These are phyloP conservation scores for Paradoxurus hermaphroditus DNA, from an alignment of 2,113 vertebrate genomes.

Conservation along the genomic window DNA sequence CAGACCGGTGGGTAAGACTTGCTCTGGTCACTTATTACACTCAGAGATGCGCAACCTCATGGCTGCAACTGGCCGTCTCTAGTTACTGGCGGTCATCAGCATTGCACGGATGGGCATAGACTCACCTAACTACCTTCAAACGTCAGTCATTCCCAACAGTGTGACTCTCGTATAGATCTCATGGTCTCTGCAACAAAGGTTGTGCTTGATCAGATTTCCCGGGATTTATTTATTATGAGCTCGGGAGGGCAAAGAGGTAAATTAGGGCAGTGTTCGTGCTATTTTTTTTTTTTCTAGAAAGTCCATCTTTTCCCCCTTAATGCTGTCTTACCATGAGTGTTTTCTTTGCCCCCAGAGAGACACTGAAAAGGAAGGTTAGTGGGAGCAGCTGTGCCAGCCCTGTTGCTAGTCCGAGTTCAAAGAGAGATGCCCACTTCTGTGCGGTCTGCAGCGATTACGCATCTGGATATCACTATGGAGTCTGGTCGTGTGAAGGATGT, in stretches of 20 bases:
- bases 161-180: background rate
- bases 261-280: background rate
- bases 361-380: slow-evolving; percentile 82
- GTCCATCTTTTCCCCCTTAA: background rate
- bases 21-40: background rate
- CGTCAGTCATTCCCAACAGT: background rate
- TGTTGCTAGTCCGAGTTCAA: slow-evolving; percentile 80
- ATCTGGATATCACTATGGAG: slow-evolving; percentile 99
- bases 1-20: background rate
- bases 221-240: background rate
- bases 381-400: slow-evolving; percentile 81
- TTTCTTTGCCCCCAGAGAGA: slow-evolving; percentile 84
- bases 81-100: background rate
- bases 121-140: background rate
- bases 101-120: background rate
- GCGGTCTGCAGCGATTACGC: slow-evolving; percentile 97
- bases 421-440: slow-evolving; percentile 94
- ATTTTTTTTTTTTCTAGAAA: background rate
- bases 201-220: background rate
- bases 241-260: background rate
- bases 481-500: slow-evolving; percentile 99
- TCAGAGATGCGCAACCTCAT: background rate
- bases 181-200: background rate
- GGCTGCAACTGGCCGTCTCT: background rate
- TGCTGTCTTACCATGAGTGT: slow-evolving; percentile 43